Evolutionary conservation across 2,888 invertebrate species (phyloP).

Genomic region (Troglohyphantes excavatus): DNA sequence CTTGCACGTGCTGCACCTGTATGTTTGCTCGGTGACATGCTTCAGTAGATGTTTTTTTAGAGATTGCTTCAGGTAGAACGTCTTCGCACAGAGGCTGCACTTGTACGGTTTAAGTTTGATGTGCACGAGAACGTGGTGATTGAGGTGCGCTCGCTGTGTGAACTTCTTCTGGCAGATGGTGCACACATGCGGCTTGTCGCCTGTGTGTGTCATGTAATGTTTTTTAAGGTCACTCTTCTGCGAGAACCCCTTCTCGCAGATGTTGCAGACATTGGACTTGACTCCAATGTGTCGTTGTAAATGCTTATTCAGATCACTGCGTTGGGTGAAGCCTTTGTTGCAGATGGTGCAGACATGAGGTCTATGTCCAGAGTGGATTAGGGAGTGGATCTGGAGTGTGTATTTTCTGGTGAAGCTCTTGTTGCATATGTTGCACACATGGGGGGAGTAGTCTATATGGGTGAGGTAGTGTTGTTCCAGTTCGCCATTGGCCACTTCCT

Average conservation of each 20-base stretch:
- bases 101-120: slow-evolving; percentile 47
- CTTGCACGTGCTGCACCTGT: slow-evolving; percentile 8
- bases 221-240: slow-evolving; percentile 58
- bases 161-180: slow-evolving; percentile 45
- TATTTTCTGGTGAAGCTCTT: slow-evolving; percentile 43
- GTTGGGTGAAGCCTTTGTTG: slow-evolving; percentile 35
- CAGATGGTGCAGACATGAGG: slow-evolving; percentile 51
- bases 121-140: slow-evolving; percentile 46
- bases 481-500: slow-evolving; percentile 13
- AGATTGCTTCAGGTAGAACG: slow-evolving; percentile 41
- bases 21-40: slow-evolving; percentile 4
- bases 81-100: slow-evolving; percentile 25
- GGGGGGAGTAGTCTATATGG: slow-evolving; percentile 23
- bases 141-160: slow-evolving; percentile 36
- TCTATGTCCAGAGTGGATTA: slow-evolving; percentile 39
- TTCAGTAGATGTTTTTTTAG: slow-evolving; percentile 44
- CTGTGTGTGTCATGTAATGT: slow-evolving; percentile 55
- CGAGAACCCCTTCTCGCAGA: slow-evolving; percentile 43
- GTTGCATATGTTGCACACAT: slow-evolving; percentile 39
- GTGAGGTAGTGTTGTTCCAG: slow-evolving; percentile 39
- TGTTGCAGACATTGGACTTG: slow-evolving; percentile 42
- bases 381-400: slow-evolving; percentile 46
- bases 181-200: slow-evolving; percentile 51
- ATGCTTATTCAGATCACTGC: slow-evolving; percentile 58
- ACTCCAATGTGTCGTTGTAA: slow-evolving; percentile 24